A percentile compares a stretch with the other conserved stretches of the same genome.
phyloP scores from a whole-genome alignment of 2,797 vertebrate species.

The Myripristis jacobus region DNA sequence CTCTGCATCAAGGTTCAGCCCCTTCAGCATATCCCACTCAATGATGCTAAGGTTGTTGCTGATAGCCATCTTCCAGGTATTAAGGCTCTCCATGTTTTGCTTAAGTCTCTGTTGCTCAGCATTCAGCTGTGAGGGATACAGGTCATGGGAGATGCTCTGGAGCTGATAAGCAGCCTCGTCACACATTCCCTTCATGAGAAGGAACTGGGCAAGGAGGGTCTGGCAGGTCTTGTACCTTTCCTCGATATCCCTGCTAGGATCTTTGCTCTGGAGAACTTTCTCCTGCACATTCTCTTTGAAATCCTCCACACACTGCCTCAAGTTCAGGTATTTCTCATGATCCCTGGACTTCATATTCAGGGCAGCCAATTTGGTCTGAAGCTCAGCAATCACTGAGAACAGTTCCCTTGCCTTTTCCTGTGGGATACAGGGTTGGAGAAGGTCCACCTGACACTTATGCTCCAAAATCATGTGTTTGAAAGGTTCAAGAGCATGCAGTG shows the following conservation, averaged over 20 bases:
- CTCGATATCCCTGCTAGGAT: slow-evolving; percentile 45
- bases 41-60: slow-evolving; percentile 73
- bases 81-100: slow-evolving; percentile 65
- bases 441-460: slow-evolving; percentile 76
- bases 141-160: slow-evolving; percentile 73
- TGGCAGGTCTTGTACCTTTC: slow-evolving; percentile 76
- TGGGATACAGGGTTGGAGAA: slow-evolving; percentile 67
- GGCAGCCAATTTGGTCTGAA: slow-evolving; percentile 77
- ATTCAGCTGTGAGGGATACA: slow-evolving; percentile 78
- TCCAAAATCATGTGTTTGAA: slow-evolving; percentile 76
- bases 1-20: slow-evolving; percentile 69
- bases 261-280: slow-evolving; percentile 73
- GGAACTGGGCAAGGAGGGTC: slow-evolving; percentile 71
- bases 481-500: slow-evolving; percentile 67
- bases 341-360: slow-evolving; percentile 76
- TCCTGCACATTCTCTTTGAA: slow-evolving; percentile 78
- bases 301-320: slow-evolving; percentile 79
- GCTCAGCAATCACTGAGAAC: slow-evolving; percentile 69
- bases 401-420: slow-evolving; percentile 74
- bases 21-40: slow-evolving; percentile 71
- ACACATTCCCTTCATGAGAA: slow-evolving; percentile 69
- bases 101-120: slow-evolving; percentile 72
- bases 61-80: slow-evolving; percentile 61
- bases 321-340: slow-evolving; percentile 78
- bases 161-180: slow-evolving; percentile 72